Conservation (phyloP, 2,797 vertebrate genomes). For the Masticophis lateralis region DNA sequence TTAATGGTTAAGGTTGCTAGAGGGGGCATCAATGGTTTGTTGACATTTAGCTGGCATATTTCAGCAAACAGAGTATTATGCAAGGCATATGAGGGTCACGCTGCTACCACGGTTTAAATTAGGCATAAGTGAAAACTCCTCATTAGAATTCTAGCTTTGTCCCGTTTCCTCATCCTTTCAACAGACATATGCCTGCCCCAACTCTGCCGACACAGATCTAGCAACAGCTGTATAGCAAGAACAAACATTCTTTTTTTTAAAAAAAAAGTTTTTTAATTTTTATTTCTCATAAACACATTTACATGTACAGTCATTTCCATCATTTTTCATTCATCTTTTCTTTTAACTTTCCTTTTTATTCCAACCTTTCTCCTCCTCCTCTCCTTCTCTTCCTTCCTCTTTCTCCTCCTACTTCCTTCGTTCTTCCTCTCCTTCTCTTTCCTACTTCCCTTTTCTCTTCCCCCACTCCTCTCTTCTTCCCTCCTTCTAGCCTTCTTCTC, state of each 20-base stretch:
- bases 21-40: background rate
- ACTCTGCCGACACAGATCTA: background rate
- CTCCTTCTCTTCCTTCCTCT: too few species aligned
- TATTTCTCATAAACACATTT: too few species aligned
- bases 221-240: background rate
- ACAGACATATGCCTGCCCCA: background rate
- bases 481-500: too few species aligned
- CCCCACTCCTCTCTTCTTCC: too few species aligned
- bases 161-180: background rate
- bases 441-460: too few species aligned
- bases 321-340: too few species aligned
- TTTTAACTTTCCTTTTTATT: too few species aligned
- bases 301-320: too few species aligned
- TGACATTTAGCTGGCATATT: constrained; percentile 11
- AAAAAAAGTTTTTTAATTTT: too few species aligned
- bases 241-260: background rate
- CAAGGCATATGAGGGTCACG: background rate
- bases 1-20: constrained; percentile 10
- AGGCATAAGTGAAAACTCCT: background rate
- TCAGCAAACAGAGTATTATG: background rate
- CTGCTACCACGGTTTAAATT: background rate
- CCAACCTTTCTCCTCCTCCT: too few species aligned
- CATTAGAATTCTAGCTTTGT: background rate
- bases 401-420: too few species aligned
- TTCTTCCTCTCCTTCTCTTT: too few species aligned